Conservation (phyloP, 2,113 vertebrate species). For the Columba livia region DNA sequence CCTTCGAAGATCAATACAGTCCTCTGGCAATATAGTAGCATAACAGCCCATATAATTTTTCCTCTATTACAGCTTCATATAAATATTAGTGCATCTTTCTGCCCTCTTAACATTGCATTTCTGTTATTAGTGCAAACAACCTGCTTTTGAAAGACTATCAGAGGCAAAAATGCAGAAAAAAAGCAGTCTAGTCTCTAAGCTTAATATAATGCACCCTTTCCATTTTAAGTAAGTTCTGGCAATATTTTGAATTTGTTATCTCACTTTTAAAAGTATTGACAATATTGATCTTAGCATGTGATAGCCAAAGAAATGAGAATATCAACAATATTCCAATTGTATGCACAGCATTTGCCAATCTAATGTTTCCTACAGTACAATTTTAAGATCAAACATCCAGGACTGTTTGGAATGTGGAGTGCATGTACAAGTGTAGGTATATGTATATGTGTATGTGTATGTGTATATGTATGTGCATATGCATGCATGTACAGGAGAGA, state of each 20-base stretch:
- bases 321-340: neutral
- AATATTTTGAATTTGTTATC: neutral
- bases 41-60: neutral
- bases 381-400: neutral
- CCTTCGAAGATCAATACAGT: slow-evolving; percentile 54
- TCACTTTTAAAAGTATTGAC: neutral
- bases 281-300: neutral
- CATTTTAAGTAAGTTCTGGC: neutral
- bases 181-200: neutral
- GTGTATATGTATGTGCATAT: fast-evolving
- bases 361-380: neutral
- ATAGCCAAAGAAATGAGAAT: neutral
- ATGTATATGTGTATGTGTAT: too few relatives aligned
- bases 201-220: neutral
- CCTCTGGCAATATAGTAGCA: slow-evolving; percentile 6
- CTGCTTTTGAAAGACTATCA: neutral
- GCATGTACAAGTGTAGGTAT: fast-evolving
- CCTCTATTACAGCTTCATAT: neutral
- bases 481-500: neutral
- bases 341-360: neutral
- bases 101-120: neutral
- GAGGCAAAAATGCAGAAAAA: neutral
- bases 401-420: neutral
- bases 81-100: slow-evolving; percentile 2
- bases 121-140: neutral